Evolutionary conservation across 53 echinoderm and acorn worm species (phyloP).

Genomic region (Henricia sp.): DNA sequence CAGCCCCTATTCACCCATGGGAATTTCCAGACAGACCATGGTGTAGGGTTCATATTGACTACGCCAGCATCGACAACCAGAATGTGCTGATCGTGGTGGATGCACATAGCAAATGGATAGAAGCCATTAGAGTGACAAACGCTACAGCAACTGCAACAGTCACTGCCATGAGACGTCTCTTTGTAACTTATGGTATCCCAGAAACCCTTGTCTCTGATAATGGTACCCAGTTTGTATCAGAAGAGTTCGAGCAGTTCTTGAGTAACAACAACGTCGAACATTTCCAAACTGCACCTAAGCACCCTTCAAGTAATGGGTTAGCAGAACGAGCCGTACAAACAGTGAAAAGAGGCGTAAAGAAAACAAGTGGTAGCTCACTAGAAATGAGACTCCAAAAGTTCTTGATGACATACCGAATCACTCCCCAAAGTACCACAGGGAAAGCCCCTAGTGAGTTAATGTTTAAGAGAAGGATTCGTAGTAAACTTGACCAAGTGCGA

Average conservation of each 20-base stretch:
- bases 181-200: no score
- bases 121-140: conserved; percentile 10
- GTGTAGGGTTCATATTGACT: conserved; percentile 32
- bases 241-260: conserved; percentile 23
- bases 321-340: conserved; percentile 62
- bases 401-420: no score
- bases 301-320: conserved; percentile 60
- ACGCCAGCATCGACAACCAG: conserved; percentile 20
- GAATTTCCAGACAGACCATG: conserved; percentile 63
- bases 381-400: no score
- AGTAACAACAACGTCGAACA: conserved; percentile 30
- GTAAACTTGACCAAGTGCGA: no score
- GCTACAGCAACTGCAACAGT: conserved; percentile 55
- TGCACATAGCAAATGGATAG: conserved; percentile 56
- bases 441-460: no score
- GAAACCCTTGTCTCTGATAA: no score
- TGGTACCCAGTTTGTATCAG: conserved; percentile 43
- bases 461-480: no score
- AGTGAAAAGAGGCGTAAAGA: conserved; percentile 50
- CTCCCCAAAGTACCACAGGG: no score
- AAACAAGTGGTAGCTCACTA: no score
- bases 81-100: conserved; percentile 31
- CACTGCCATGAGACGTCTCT: conserved; percentile 40
- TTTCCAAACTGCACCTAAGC: conserved; percentile 53
- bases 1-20: conserved; percentile 62